Evolutionary conservation across 2,797 vertebrate species (phyloP), one percentile per base, ranked within the genome.

Genomic region (Enteromius viviparus): DNA sequence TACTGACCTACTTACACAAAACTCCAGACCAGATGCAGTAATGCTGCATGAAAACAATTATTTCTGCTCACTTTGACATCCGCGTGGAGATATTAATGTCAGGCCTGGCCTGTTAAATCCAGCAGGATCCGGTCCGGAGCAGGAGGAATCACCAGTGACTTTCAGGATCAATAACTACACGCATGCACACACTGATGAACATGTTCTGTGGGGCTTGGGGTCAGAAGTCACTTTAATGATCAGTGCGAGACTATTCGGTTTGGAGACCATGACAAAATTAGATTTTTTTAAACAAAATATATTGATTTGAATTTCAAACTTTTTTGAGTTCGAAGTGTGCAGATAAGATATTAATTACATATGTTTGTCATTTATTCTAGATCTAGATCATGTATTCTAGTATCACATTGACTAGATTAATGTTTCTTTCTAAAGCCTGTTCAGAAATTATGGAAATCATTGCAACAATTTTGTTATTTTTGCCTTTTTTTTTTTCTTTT

Each of bases 31-130:
- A 60, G 55, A 76, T 32, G 12, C 49, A n/a, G 72, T 75, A 75
- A 75, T 75, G 32, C 72, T 55, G 49, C 72, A 0, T 29, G 74
- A 76, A 76, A 62, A 77, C 75, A 47, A 45, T 77, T 12, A 62
- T 21, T 76, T 76, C 34, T 76, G 51, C 51, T 76, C 72, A 45
- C 75, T 77, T 64, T 77, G 23, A 77, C 72, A 53, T 40, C 32
- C 14, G 6, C 37, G 72, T 8, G 0, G 32, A 75, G 70, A 51
- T 78, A 29, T 47, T 64, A 62, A 14, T 21, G 45, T 40, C 64
- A 65, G 58, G 19, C 29, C 77, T 49, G 76, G 49, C 32, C 29
- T 81, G 37, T 81, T 29, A 40, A 29, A 45, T 42, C 58, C 40
- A 47, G 23, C 23, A 21, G 58, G 17, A 62, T 62, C 40, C 15